phyloP scores from a whole-genome alignment of 2,888 invertebrate genomes.

The Lasioglossum marginatum region DNA sequence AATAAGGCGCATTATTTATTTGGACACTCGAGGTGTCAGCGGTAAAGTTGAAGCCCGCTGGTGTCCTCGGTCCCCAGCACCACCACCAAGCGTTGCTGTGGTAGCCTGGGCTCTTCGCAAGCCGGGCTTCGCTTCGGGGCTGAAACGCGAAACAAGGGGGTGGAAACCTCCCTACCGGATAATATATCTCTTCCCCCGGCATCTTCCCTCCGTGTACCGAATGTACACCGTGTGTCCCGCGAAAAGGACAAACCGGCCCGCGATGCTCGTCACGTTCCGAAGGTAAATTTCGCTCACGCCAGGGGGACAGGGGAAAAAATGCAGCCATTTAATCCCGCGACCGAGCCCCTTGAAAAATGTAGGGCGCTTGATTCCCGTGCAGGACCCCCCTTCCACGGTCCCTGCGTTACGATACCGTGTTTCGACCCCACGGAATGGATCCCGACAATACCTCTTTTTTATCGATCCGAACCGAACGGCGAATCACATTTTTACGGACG shows the following conservation, averaged over 20 bases:
- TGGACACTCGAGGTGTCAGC: constrained; percentile 78
- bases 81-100: background rate
- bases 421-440: background rate
- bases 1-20: constrained; percentile 80
- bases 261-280: constrained; percentile 51
- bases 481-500: constrained; percentile 18
- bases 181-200: constrained; percentile 68
- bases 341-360: constrained; percentile 26
- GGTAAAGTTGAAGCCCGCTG: constrained; percentile 75
- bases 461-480: background rate
- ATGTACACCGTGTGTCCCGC: constrained; percentile 41
- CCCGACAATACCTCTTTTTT: background rate
- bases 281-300: constrained; percentile 37
- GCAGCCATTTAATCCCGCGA: constrained; percentile 39
- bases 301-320: constrained; percentile 17
- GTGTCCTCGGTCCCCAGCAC: constrained; percentile 25
- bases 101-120: constrained; percentile 30
- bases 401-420: background rate
- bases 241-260: constrained; percentile 42
- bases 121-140: constrained; percentile 37
- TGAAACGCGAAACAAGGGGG: constrained; percentile 69
- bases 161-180: constrained; percentile 67
- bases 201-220: constrained; percentile 41
- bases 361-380: background rate
- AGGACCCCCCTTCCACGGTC: background rate